phyloP scores from a whole-genome alignment of 2,888 invertebrate genomes.

The Strigamia transsilvanica region DNA sequence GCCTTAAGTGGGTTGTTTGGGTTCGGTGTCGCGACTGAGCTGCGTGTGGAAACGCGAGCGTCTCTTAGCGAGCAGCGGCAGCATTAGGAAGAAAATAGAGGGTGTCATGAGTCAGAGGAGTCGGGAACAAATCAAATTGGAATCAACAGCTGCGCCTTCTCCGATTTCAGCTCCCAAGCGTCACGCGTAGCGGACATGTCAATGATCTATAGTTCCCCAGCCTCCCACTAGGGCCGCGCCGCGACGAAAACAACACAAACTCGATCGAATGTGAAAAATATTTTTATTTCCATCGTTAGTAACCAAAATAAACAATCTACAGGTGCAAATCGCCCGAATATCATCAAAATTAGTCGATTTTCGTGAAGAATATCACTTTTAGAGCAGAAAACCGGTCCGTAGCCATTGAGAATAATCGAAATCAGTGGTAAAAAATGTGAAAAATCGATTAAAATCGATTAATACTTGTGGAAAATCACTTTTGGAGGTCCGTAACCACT shows the following conservation, averaged over 20 bases:
- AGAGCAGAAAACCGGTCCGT: background rate
- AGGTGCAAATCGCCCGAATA: no score
- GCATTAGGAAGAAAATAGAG: background rate
- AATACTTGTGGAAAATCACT: constrained; percentile 21
- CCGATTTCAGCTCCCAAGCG: background rate
- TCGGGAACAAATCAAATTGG: constrained; percentile 41
- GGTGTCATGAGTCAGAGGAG: constrained; percentile 16
- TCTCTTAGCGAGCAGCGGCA: background rate
- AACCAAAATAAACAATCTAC: background rate
- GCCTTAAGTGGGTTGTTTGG: background rate
- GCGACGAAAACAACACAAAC: background rate
- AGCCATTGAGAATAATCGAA: background rate
- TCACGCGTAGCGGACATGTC: constrained; percentile 20
- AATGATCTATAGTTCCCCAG: constrained; percentile 14
- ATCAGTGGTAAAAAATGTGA: background rate
- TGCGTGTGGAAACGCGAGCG: background rate
- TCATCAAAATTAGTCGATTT: background rate
- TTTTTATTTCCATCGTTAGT: background rate
- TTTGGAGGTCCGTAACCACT: no score
- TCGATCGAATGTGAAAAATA: background rate
- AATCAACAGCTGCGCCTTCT: constrained; percentile 42
- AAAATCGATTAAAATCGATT: background rate
- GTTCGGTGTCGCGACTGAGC: constrained; percentile 6
- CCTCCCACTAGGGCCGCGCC: background rate
- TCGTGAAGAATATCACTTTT: background rate